Base-by-base conservation (phyloP, 2,888 invertebrate genomes). In the Drosophila neutralis region DNA sequence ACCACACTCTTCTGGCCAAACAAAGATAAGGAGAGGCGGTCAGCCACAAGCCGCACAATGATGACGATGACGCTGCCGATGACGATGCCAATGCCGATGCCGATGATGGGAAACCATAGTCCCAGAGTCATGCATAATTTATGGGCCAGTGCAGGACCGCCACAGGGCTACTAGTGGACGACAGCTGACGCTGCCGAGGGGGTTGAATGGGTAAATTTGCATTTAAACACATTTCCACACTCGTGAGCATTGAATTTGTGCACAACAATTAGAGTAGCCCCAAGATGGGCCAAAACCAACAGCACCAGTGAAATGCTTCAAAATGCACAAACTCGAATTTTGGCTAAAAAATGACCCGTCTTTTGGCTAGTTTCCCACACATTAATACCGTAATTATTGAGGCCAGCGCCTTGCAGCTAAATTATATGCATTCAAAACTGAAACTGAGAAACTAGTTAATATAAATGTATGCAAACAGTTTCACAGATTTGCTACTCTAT, bases 191-290 rank as follows among this genome's bases (percentile, higher is more conserved):
- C 29, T 48, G 51, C 51, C 48, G 21, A 40, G 53, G 49, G 70
- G 58, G 33, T 66, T 15, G 45, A 48, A 48, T 67, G 53, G 69
- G 40, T 56, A 67, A 70, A 89, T 84, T 84, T 82, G 85, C 84
- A 84, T 89, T 89, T 83, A 72, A 86, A 73, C 87, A 88, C 89
- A 88, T 77, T 88, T 83, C 67, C 83, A 76, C 87, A 89, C 87
- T 79, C 73, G 64, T 84, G 89, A 84, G 89, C 83, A 73, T 61
- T 65, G 69, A 87, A 75, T 75, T 69, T 64, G 78, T 64, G 74
- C 60, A 66, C 24, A 54, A 38, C 69, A 80, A 73, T 62, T 69
- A 80, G 67, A 64, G 42, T 53, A 42, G 60, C 40, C 40, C 18
- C 57, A 11, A 61, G 24, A 15, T 24, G 8, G 15, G 15, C 8